These are phyloP conservation scores for Lanius ludovicianus DNA, from an alignment of 2,113 vertebrate genomes.

Conservation along the genomic window DNA sequence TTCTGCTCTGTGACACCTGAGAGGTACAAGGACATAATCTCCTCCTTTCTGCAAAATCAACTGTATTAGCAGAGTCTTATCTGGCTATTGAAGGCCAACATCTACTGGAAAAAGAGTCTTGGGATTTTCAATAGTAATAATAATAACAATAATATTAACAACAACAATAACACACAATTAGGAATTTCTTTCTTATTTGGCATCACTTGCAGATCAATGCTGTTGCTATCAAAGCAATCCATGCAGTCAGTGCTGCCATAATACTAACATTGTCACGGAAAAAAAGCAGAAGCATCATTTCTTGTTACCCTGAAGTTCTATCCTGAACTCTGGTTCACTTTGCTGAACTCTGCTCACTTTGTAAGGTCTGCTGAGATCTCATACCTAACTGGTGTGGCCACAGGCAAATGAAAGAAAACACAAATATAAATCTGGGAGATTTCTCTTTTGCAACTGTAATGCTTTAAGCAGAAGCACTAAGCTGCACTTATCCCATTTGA, in stretches of 20 bases:
- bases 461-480: slow-evolving; percentile 3
- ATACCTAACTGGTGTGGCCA: neutral
- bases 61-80: neutral
- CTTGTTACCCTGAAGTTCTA: neutral
- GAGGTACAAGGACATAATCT: neutral
- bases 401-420: neutral
- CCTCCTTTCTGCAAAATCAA: neutral
- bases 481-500: slow-evolving; percentile 16
- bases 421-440: neutral
- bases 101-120: neutral
- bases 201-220: neutral
- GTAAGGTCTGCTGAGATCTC: neutral
- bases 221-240: neutral
- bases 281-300: neutral
- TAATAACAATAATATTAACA: neutral
- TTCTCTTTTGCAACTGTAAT: neutral
- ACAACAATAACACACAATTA: neutral
- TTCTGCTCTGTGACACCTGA: neutral
- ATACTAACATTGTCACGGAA: neutral
- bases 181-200: neutral
- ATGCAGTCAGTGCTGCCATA: neutral
- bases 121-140: neutral
- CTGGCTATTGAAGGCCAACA: neutral
- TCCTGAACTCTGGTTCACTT: neutral
- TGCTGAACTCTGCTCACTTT: neutral